A percentile compares a stretch with the other conserved stretches of the same genome.
Evolutionary conservation across 1,140 invertebrate genomes (phyloP).

Genomic region (Panonychus citri): DNA sequence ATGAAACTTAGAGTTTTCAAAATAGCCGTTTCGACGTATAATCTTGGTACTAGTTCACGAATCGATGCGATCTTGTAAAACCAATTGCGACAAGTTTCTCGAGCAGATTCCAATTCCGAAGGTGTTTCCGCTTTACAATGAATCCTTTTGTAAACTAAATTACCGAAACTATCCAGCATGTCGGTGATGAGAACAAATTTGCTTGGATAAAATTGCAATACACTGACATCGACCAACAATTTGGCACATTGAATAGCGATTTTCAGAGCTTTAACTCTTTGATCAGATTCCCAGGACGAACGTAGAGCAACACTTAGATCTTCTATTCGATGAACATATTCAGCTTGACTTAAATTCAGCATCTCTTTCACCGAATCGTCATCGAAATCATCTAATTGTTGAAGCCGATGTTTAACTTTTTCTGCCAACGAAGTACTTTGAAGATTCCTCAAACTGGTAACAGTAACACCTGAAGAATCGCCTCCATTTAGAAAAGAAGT

Average conservation of each 20-base stretch:
- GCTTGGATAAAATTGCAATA: conserved; percentile 84
- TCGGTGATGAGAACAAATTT: conserved; percentile 92
- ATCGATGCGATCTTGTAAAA: conserved; percentile 97
- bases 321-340: conserved; percentile 66
- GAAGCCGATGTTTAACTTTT: conserved; percentile 66
- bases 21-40: conserved; percentile 82
- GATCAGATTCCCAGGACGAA: conserved; percentile 70
- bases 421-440: conserved; percentile 39
- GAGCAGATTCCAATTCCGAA: conserved; percentile 6
- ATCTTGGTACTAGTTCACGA: conserved; percentile 63
- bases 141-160: conserved; percentile 66
- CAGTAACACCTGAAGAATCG: conserved; percentile 23
- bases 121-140: conserved; percentile 40
- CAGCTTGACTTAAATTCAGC: conserved; percentile 59
- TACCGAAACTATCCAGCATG: conserved; percentile 81
- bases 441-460: background rate
- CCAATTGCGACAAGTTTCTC: conserved; percentile 90
- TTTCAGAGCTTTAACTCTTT: conserved; percentile 82
- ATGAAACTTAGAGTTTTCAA: conserved; percentile 74
- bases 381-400: conserved; percentile 63
- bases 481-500: conserved; percentile 47
- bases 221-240: conserved; percentile 59
- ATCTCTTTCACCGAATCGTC: conserved; percentile 44
- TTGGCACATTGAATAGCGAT: conserved; percentile 91
- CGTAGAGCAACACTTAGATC: conserved; percentile 69